Evolutionary conservation across 1,140 invertebrate genomes (phyloP).

Genomic region (Drosophila fuyamai): DNA sequence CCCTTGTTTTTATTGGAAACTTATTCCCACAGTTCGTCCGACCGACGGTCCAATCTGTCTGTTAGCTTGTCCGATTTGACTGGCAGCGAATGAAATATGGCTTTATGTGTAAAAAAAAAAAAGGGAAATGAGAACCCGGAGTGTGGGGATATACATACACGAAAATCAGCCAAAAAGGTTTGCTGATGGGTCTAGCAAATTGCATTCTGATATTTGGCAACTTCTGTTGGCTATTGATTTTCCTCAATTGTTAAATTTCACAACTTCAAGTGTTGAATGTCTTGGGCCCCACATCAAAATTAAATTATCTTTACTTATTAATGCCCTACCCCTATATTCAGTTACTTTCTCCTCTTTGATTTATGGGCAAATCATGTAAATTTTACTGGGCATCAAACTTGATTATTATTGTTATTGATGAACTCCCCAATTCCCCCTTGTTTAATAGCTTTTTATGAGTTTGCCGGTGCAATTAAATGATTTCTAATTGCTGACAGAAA

Average conservation of each 20-base stretch:
- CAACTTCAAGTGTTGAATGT: slow-evolving; percentile 2
- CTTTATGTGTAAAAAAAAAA: slow-evolving; percentile 46
- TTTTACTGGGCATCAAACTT: slow-evolving; percentile 58
- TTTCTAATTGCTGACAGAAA: slow-evolving; percentile 72
- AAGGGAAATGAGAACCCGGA: slow-evolving; percentile 2
- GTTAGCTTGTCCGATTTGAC: slow-evolving; percentile 80
- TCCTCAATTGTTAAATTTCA: slow-evolving; percentile 49
- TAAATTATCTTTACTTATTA: slow-evolving; percentile 40
- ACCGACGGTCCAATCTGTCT: slow-evolving; percentile 73
- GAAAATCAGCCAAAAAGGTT: slow-evolving; percentile 54
- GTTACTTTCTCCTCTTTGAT: slow-evolving; percentile 53
- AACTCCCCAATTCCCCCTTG: slow-evolving; percentile 42
- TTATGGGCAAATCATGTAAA: slow-evolving; percentile 78
- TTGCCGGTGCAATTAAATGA: slow-evolving; percentile 80
- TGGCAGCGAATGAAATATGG: slow-evolving; percentile 82
- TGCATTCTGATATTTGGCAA: slow-evolving; percentile 73
- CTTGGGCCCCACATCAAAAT: slow-evolving; percentile 27
- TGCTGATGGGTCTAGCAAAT: slow-evolving; percentile 71
- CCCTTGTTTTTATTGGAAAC: slow-evolving; percentile 67
- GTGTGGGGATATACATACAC: slow-evolving; percentile 37
- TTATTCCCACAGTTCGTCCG: slow-evolving; percentile 65
- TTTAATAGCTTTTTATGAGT: slow-evolving; percentile 72
- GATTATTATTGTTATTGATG: slow-evolving; percentile 71
- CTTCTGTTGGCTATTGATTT: slow-evolving; percentile 77
- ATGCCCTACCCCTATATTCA: slow-evolving; percentile 35